Base-by-base conservation (phyloP, 2,113 vertebrate species). In the Picathartes gymnocephalus region DNA sequence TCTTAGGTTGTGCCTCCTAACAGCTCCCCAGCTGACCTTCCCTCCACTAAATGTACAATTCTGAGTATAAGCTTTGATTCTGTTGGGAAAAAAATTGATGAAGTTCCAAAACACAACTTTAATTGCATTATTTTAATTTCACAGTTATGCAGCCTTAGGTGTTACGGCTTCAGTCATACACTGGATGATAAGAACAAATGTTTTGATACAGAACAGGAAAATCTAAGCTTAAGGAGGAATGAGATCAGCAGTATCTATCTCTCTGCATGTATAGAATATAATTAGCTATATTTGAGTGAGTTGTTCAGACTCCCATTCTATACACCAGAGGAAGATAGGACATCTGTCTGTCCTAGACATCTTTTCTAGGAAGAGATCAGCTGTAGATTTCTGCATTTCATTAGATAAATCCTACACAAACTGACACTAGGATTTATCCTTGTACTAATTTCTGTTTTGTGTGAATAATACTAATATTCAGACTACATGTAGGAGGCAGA, bases 1-100 rank as follows among this genome's bases (percentile, higher is more conserved):
- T 65, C 27, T 82, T 72, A 47, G 8, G 33, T 8, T 81, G 9
- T 51, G 4, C 12, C 30, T 88, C 25, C 27, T 48, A 60, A 40
- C 8, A 51, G 8, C 25, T 79, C 18, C 13, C 35, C 56, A 77
- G 5, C 4, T 76, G 30, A 87, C 10, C 10, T 66, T 58, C 19
- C 13, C 15, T 80, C 12, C 21, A 39, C 20, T 76, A 88, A 79
- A 62, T 6, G 5, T 35, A 44, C 6, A 60, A 6, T 64, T 93
- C 33, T 60, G 61, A 82, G 31, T 24, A 56, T 30, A 20, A 72
- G 20, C 6, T 60, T 68, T 77, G 17, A 42, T 71, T 25, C 2
- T 9, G 0, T 39, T 37, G 22, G 20, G 2, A 39, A 71, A 86
- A 62, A 58, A 56, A 54, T 1, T 2, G 0, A 44, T 65, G 6